Evolutionary conservation across 92 coral and sea anemone species (phyloP).

Genomic region (Parazoanthus darwini): DNA sequence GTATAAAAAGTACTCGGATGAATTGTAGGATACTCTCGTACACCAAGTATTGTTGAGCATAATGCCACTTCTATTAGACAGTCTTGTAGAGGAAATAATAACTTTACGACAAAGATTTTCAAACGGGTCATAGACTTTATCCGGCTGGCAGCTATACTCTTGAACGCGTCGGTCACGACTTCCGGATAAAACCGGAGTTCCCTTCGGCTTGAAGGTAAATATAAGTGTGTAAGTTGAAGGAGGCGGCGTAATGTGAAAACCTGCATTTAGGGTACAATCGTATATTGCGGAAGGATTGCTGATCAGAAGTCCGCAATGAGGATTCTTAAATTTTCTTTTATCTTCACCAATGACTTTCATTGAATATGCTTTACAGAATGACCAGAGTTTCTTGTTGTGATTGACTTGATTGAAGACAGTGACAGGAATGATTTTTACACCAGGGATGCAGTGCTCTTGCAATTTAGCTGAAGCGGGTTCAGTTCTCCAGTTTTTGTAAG

Average conservation of each 20-base stretch:
- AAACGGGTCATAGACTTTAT: background rate
- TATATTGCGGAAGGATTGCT: background rate
- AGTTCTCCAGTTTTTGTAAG: no score
- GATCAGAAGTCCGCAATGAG: conserved; percentile 5
- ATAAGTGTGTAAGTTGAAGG: background rate
- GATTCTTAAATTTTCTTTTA: background rate
- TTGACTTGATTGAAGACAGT: background rate
- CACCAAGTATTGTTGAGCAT: no score
- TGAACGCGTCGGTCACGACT: background rate
- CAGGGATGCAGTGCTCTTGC: background rate
- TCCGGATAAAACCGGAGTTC: background rate
- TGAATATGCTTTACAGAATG: no score
- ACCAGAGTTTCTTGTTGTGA: background rate
- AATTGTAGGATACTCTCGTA: background rate
- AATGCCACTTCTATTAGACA: background rate
- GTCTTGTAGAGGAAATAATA: no score
- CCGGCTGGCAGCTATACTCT: background rate
- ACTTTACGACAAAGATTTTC: no score
- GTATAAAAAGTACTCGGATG: background rate
- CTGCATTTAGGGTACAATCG: background rate
- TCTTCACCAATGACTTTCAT: background rate
- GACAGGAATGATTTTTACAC: background rate
- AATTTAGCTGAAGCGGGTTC: no score
- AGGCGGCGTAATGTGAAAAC: no score
- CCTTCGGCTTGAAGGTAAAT: background rate